Evolutionary conservation across 2,888 invertebrate genomes (phyloP), one percentile per base, ranked within the genome.

Genomic region (Tachina lurida): DNA sequence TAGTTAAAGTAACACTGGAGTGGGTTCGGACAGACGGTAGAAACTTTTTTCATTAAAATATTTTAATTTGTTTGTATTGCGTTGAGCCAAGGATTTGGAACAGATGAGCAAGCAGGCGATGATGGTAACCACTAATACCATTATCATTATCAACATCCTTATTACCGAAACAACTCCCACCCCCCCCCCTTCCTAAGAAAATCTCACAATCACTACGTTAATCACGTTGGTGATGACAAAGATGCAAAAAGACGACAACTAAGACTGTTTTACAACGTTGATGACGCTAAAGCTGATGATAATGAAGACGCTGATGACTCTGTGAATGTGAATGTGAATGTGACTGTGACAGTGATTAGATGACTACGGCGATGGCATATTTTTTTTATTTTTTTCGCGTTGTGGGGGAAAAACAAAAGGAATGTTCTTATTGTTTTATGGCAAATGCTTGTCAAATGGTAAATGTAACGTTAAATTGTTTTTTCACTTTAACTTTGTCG

Each of bases 1-100:
- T 75, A 39, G 77, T 81, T 67, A 67, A 79, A 79, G 71, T 52
- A 76, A 73, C 19, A 73, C 41, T 63, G 82, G 71, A 52, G 56
- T 79, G 78, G 60, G 49, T 58, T 45, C 63, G 84, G 78, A 82
- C 77, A 70, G 77, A 63, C 83, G 43, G 56, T 73, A 22, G 68
- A 87, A 88, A 88, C 86, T 87, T 87, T 88, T 88, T 88, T 88
- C 88, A 88, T 88, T 88, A 88, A 87, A 88, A 88, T 87, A 87
- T 88, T 88, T 87, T 87, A 88, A 88, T 88, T 88, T 88, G 84
- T 87, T 87, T 87, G 79, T 78, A 84, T 84, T 84, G 76, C 75
- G 54, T 86, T 76, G 49, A 68, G 76, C 67, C 56, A 83, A 67
- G 73, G 67, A 84, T 84, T 80, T 77, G 49, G 71, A 81, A 75